These are phyloP conservation scores for Mimumesa dahlbomi DNA, from an alignment of 2,888 invertebrate genomes.

Conservation along the genomic window DNA sequence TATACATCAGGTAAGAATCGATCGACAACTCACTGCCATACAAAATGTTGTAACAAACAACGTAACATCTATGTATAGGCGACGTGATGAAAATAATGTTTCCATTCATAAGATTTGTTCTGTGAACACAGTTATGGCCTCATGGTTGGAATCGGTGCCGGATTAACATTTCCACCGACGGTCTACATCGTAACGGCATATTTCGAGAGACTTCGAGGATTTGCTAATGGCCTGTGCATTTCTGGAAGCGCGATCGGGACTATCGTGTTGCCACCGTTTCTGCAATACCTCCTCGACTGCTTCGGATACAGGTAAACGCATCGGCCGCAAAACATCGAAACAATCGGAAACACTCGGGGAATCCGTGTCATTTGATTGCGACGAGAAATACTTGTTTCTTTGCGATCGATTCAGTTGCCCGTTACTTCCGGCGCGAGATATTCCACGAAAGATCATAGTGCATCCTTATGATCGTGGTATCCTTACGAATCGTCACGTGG, in stretches of 20 bases:
- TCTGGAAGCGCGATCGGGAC: constrained; percentile 93
- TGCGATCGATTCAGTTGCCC: too few relatives aligned
- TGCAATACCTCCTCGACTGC: constrained; percentile 87
- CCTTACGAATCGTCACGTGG: too few relatives aligned
- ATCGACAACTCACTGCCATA: neutral
- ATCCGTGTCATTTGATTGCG: too few relatives aligned
- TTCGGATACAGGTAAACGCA: constrained; percentile 89
- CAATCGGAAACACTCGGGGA: too few relatives aligned
- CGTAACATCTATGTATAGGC: neutral
- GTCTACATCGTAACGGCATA: constrained; percentile 94
- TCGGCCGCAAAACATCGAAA: too few relatives aligned
- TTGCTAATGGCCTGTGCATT: constrained; percentile 94
- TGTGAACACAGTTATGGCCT: constrained; percentile 86
- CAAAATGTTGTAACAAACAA: too few relatives aligned
- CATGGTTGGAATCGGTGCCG: constrained; percentile 92
- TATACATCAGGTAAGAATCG: constrained; percentile 87
- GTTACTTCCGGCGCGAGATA: too few relatives aligned
- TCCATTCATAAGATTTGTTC: constrained; percentile 11
- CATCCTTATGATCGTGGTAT: too few relatives aligned
- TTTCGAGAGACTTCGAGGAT: constrained; percentile 88
- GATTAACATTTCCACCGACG: constrained; percentile 92
- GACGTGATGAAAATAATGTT: neutral
- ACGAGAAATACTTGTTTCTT: too few relatives aligned
- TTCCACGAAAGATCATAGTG: too few relatives aligned
- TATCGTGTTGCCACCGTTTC: constrained; percentile 90